phyloP scores from a whole-genome alignment of 1,140 invertebrate species.

The Cotesia vestalis region DNA sequence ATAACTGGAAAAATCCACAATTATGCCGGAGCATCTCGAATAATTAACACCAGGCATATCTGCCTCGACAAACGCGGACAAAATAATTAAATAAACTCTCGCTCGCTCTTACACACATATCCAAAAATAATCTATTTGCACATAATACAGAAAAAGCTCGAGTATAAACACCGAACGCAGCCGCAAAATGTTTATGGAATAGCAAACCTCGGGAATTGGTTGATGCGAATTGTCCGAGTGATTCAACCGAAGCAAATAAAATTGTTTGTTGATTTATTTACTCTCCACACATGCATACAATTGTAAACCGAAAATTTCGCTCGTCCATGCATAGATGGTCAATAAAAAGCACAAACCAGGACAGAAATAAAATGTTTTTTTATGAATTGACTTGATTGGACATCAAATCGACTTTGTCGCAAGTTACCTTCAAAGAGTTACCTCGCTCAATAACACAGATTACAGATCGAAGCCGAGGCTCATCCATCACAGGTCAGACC shows the following conservation, averaged over 20 bases:
- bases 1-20: background rate
- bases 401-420: slow-evolving; percentile 19
- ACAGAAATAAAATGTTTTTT: slow-evolving; percentile 6
- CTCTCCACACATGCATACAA: background rate
- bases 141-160: background rate
- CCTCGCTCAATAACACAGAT: slow-evolving; percentile 26
- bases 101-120: too few species aligned
- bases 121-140: background rate
- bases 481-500: slow-evolving; percentile 33
- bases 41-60: too few species aligned
- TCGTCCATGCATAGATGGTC: too few species aligned
- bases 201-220: slow-evolving; percentile 9
- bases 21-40: background rate
- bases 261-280: slow-evolving; percentile 38
- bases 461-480: slow-evolving; percentile 27
- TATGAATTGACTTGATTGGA: slow-evolving; percentile 33
- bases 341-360: too few species aligned
- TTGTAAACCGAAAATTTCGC: too few species aligned
- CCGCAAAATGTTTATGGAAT: slow-evolving; percentile 24
- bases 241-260: slow-evolving; percentile 21
- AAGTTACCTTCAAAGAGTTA: background rate
- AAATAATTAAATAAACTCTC: too few species aligned
- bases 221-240: slow-evolving; percentile 27
- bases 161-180: background rate
- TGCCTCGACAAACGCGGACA: background rate